Evolutionary conservation across 2,888 invertebrate genomes (phyloP), one percentile per base, ranked within the genome.

Genomic region (Alviniconcha strummeri): DNA sequence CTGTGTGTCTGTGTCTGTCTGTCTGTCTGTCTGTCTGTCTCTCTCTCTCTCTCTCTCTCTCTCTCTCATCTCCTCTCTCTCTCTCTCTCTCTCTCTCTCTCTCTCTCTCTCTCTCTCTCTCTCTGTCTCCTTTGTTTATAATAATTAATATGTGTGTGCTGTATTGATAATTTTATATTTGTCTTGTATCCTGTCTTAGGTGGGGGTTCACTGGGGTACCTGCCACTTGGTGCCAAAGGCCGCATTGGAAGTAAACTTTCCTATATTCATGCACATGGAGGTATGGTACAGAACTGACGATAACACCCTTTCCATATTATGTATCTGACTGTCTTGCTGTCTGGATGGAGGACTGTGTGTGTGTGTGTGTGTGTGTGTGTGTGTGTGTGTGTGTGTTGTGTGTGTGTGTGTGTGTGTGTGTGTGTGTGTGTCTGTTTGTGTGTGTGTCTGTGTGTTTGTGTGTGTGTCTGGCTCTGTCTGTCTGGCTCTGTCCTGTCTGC

Each of bases 141-240:
- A n/a, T 36, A 0, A 3, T 36, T 36, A 36, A 36, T 36, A 36
- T 36, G 36, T 36, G 36, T 36, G 36, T 36, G 36, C 36, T 36
- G 36, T 36, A 36, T 36, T 36, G 36, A 36, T 36, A 36, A 36
- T 36, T 36, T 3, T 36, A 36, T 36, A 36, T 36, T 36, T 36
- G 36, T 36, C 36, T 60, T 60, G 60, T 60, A 13, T 3, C 13
- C 60, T 60, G 84, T 87, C 89, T 54, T 87, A 95, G 96, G 98
- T 78, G 90, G 91, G 57, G 97, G 98, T 1, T 97, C 97, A 94
- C 95, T 98, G 91, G 98, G 98, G 0, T 96, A 98, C 55, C 94
- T 98, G 88, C 97, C 98, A 0, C 94, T 98, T 76, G 97, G 97
- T 90, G 97, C 98, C 92, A 97, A 96, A 89, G 98, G 98, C 17